These are phyloP conservation scores for Psettodes erumei DNA, from an alignment of 2,113 vertebrate genomes.

Conservation along the genomic window DNA sequence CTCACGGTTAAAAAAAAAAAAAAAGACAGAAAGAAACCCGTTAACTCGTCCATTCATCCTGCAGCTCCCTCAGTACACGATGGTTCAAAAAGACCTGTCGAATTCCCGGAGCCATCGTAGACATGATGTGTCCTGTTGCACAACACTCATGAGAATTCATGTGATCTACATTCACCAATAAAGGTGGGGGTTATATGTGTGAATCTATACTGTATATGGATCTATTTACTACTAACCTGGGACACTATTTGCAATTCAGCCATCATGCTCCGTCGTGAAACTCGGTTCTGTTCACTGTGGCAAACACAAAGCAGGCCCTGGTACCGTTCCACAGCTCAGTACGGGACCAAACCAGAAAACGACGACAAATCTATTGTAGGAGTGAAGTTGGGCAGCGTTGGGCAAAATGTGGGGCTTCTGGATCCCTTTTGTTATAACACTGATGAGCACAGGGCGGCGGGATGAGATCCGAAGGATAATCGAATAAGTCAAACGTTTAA, in stretches of 20 bases:
- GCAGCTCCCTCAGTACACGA: too few species aligned
- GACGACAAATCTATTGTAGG: constrained; percentile 1
- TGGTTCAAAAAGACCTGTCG: too few species aligned
- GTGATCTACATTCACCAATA: too few species aligned
- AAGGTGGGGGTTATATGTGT: too few species aligned
- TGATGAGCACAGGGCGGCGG: constrained; percentile 11
- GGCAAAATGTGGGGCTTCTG: constrained; percentile 2
- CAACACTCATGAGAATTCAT: too few species aligned
- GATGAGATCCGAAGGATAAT: constrained; percentile 19
- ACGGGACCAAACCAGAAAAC: constrained; percentile 7
- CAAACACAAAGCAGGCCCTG: neutral
- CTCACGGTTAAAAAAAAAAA: neutral
- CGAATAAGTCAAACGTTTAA: neutral
- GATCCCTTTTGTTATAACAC: constrained; percentile 13
- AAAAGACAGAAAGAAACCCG: neutral
- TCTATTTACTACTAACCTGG: too few species aligned
- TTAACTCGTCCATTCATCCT: constrained; percentile 1
- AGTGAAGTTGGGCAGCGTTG: constrained; percentile 12
- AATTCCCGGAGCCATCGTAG: too few species aligned
- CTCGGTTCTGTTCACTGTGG: too few species aligned
- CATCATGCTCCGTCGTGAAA: too few species aligned
- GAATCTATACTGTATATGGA: too few species aligned
- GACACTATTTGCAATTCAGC: too few species aligned
- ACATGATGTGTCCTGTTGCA: too few species aligned
- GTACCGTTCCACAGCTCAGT: constrained; percentile 9